phyloP scores from a whole-genome alignment of 1,140 invertebrate genomes.

The Zaprionus nigranus region DNA sequence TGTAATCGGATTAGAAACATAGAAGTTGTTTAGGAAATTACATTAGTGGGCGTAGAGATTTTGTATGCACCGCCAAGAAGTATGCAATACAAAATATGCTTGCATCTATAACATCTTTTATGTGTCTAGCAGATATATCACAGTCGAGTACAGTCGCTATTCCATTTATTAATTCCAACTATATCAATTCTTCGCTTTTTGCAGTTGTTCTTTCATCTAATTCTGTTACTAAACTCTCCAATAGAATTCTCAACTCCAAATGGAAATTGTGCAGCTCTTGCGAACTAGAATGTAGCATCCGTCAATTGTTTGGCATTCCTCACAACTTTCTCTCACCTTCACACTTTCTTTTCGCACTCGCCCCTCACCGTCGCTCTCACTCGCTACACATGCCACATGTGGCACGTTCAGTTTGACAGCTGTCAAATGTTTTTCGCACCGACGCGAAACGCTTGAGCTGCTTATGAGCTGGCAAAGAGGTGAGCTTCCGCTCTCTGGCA shows the following conservation, averaged over 20 bases:
- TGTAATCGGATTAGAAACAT: no score
- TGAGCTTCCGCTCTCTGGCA: conserved; percentile 14
- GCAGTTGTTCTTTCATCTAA: no score
- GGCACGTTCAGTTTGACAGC: conserved; percentile 22
- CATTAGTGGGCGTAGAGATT: no score
- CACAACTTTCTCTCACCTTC: neutral
- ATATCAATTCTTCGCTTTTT: no score
- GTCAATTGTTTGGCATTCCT: neutral
- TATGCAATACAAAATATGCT: no score
- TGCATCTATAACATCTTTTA: no score
- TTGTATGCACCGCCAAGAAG: no score
- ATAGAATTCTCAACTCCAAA: neutral
- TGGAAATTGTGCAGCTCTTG: neutral
- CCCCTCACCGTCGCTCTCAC: neutral
- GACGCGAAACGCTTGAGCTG: neutral
- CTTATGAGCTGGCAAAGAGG: conserved; percentile 4
- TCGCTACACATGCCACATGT: neutral
- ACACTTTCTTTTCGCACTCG: neutral
- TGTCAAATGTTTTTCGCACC: conserved; percentile 30
- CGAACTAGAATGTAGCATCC: neutral
- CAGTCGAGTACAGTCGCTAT: no score
- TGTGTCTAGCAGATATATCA: no score
- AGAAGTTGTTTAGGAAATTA: no score
- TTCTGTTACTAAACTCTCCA: no score
- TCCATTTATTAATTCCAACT: no score